Evolutionary conservation across 2,113 vertebrate species (phyloP).

Genomic region (Scomber japonicus): DNA sequence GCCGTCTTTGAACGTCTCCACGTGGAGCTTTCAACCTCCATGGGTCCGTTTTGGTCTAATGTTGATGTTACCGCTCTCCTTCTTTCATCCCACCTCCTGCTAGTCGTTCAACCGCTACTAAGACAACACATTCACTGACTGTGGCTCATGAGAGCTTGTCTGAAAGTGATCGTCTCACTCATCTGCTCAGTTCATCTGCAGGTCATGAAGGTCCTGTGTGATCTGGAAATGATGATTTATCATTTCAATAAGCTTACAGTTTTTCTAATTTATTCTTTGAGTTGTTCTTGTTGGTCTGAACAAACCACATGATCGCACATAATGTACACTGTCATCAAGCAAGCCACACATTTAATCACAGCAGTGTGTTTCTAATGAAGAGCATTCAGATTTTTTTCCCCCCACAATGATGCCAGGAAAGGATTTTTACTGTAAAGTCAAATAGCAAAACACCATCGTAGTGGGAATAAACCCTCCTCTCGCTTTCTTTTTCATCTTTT

Average conservation of each 20-base stretch:
- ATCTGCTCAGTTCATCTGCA: slow-evolving; percentile 40
- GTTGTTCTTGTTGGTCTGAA: background rate
- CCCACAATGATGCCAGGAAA: slow-evolving; percentile 53
- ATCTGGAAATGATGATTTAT: background rate
- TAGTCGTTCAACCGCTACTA: slow-evolving; percentile 23
- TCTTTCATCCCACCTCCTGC: slow-evolving; percentile 3
- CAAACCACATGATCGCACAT: slow-evolving; percentile 21
- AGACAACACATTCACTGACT: slow-evolving; percentile 29
- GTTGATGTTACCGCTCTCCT: slow-evolving; percentile 16
- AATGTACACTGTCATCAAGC: slow-evolving; percentile 26
- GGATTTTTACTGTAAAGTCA: slow-evolving; percentile 56
- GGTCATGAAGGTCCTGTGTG: slow-evolving; percentile 11
- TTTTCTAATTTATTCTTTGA: background rate
- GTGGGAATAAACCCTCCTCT: slow-evolving; percentile 42
- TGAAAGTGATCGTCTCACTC: slow-evolving; percentile 26
- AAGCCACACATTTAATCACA: slow-evolving; percentile 47
- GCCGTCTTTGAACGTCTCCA: slow-evolving; percentile 57
- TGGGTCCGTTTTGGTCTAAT: slow-evolving; percentile 19
- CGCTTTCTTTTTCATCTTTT: slow-evolving; percentile 51
- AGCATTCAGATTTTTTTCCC: background rate
- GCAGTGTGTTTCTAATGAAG: slow-evolving; percentile 31
- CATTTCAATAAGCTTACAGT: background rate
- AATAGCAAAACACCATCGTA: slow-evolving; percentile 37
- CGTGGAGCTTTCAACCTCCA: slow-evolving; percentile 39
- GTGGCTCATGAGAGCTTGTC: slow-evolving; percentile 8